These are phyloP conservation scores for Cryptophagus acutangulus DNA, from an alignment of 2,888 invertebrate species.

Conservation along the genomic window DNA sequence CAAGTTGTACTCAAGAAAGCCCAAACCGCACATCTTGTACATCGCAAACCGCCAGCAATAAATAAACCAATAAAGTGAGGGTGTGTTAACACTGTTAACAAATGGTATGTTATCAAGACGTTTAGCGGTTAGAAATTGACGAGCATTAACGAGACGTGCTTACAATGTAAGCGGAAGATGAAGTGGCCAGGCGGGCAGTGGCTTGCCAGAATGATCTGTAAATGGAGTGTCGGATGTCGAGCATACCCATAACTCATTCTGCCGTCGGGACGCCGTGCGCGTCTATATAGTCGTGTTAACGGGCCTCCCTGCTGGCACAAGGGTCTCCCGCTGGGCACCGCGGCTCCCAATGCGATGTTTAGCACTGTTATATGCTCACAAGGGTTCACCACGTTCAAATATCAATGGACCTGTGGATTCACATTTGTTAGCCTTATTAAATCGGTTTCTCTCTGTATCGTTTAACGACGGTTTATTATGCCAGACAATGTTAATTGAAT, in stretches of 20 bases:
- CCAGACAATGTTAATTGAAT: constrained; percentile 38
- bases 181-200: constrained; percentile 51
- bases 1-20: no score
- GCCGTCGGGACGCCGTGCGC: constrained; percentile 38
- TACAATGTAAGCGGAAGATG: constrained; percentile 44
- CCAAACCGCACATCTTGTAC: no score
- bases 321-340: constrained; percentile 41
- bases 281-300: constrained; percentile 32
- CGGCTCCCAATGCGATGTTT: constrained; percentile 40
- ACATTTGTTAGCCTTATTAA: constrained; percentile 32
- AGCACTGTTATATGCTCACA: constrained; percentile 31
- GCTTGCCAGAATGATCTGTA: constrained; percentile 56
- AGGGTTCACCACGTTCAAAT: constrained; percentile 16
- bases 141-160: constrained; percentile 41
- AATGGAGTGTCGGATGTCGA: constrained; percentile 54
- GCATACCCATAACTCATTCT: constrained; percentile 52
- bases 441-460: constrained; percentile 28
- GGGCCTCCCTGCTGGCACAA: constrained; percentile 39
- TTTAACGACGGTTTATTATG: constrained; percentile 34
- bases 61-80: constrained; percentile 40
- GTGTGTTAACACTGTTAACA: constrained; percentile 35
- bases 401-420: constrained; percentile 35
- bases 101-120: constrained; percentile 46
- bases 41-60: no score
- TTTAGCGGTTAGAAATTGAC: constrained; percentile 43